Conservation (phyloP, 2,113 vertebrate species). For the Dinomys branickii region DNA sequence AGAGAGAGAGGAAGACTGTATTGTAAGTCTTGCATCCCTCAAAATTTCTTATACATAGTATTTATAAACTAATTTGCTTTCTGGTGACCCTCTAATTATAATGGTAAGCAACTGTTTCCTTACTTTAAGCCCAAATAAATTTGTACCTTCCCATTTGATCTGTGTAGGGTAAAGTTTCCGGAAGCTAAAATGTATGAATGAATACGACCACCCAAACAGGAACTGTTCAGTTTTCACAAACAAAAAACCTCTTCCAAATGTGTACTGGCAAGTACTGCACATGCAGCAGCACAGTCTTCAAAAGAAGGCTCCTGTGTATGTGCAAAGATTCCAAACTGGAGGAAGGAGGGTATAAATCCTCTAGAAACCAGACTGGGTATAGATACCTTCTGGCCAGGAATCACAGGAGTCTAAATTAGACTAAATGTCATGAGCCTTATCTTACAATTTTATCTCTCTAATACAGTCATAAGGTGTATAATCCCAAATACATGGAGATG, state of each 20-base stretch:
- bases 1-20: too few relatives aligned
- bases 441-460: background rate
- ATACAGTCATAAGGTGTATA: background rate
- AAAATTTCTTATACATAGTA: background rate
- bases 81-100: background rate
- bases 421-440: background rate
- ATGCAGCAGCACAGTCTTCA: background rate
- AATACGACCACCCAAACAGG: background rate
- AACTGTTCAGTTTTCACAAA: background rate
- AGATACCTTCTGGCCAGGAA: background rate
- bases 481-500: background rate
- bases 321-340: background rate
- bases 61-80: slow-evolving; percentile 20
- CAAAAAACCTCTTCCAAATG: background rate
- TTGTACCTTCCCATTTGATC: slow-evolving; percentile 33
- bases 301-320: background rate
- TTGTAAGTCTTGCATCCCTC: background rate
- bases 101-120: background rate
- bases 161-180: background rate
- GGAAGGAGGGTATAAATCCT: background rate
- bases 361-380: background rate
- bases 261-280: background rate
- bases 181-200: background rate
- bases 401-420: slow-evolving; percentile 6
- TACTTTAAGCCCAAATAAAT: slow-evolving; percentile 19